A percentile compares a stretch with the other conserved stretches of the same genome.
These are phyloP conservation scores for Sylvilagus floridanus DNA, from an alignment of 2,797 vertebrate genomes.

Conservation along the genomic window DNA sequence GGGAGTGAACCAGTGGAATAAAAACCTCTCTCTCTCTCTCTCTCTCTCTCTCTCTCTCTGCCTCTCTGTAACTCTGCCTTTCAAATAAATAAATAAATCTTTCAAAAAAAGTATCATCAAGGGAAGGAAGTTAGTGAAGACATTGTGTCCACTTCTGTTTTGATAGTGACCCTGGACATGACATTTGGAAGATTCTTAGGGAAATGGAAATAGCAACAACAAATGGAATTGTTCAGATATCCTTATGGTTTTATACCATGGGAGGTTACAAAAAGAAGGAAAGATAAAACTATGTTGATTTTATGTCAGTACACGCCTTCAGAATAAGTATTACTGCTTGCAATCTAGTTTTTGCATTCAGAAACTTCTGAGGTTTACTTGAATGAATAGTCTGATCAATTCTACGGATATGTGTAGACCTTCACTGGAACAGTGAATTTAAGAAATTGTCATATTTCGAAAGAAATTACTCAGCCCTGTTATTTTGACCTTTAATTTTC, in stretches of 20 bases:
- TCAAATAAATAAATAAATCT: too few relatives aligned
- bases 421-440: neutral
- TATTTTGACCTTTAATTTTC: slow-evolving; percentile 1
- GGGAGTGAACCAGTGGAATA: too few relatives aligned
- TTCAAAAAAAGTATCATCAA: neutral
- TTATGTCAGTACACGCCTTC: neutral
- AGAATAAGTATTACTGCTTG: neutral
- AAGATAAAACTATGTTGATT: neutral
- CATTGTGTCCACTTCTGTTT: neutral
- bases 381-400: neutral
- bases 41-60: too few relatives aligned
- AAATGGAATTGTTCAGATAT: neutral
- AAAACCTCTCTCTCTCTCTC: too few relatives aligned
- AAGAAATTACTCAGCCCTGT: neutral
- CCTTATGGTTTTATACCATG: neutral
- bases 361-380: slow-evolving; percentile 6
- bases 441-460: neutral
- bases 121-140: neutral
- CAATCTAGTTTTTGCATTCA: slow-evolving; percentile 27
- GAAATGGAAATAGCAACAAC: slow-evolving; percentile 30
- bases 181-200: neutral
- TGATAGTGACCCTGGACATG: neutral
- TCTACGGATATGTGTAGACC: neutral
- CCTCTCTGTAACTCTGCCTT: too few relatives aligned
- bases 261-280: neutral